Conservation (phyloP, 2,113 vertebrate genomes). For the Crotalus viridis region DNA sequence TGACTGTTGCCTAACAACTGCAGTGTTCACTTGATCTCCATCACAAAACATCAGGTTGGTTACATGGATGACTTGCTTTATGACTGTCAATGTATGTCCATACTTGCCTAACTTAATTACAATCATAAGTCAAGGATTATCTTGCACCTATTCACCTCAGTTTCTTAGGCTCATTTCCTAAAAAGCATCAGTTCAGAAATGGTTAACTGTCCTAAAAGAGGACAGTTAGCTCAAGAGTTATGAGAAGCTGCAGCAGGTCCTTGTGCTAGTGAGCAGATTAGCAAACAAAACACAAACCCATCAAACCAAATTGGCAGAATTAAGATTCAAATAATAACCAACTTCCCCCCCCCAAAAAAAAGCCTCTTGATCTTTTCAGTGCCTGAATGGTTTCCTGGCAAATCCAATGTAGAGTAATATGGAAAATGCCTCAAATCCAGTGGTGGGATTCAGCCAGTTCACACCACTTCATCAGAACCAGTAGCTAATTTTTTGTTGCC, state of each 20-base stretch:
- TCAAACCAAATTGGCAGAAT: not conserved
- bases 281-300: not conserved
- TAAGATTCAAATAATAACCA: not conserved
- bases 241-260: not conserved
- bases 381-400: not conserved
- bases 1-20: not conserved
- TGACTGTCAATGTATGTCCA: not conserved
- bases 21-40: not conserved
- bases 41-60: not conserved
- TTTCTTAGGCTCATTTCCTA: not conserved
- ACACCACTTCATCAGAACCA: too few species aligned
- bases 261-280: not conserved
- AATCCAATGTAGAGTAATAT: not conserved
- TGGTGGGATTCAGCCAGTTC: too few species aligned
- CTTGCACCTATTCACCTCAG: not conserved
- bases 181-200: not conserved
- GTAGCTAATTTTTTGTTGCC: too few species aligned
- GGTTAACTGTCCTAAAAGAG: not conserved
- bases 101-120: not conserved
- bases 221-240: not conserved
- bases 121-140: not conserved
- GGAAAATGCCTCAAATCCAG: not conserved
- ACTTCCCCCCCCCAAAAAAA: not conserved
- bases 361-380: not conserved
- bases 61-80: not conserved